Evolutionary conservation across 2,113 vertebrate species (phyloP), one percentile per base, ranked within the genome.

Genomic region (Pristiophorus japonicus): DNA sequence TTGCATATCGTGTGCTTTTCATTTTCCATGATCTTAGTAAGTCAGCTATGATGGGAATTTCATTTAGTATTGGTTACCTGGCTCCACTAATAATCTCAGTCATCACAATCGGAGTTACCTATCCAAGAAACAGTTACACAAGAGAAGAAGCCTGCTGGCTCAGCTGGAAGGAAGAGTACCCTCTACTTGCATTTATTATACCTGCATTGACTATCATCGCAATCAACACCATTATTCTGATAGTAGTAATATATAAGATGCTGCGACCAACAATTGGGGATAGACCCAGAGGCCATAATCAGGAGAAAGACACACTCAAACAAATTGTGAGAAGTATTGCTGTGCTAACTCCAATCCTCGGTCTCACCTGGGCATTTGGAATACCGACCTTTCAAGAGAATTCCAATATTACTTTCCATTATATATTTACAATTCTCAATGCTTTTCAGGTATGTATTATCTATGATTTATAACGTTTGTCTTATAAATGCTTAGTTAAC

Each of bases 311-410:
- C 84, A 97, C 97, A 6, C 96, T 98, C 73, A 96, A 98, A 95
- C 98, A 98, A 75, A 97, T 98, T 55, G 95, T 97, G 96, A 98
- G 98, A 96, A 98, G 98, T 0, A 95, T 99, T 11, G 97, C 97
- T 38, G 97, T 98, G 90, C 97, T 99, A 95, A 98, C 98, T 0
- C 98, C 98, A 38, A 95, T 99, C 84, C 97, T 99, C 96, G 98
- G 98, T 88, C 97, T 99, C 59, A 99, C 98, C 11, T 99, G 98
- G 98, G 97, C 97, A 30, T 97, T 99, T 96, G 98, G 98, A 95
- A 96, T 99, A 62, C 98, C 97, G 2, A 98, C 97, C 0, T 96
- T 98, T 96, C 0, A 10, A 96, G 0, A 16, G 95, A 96, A 97
- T 95, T 0, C n/a, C 0, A 75, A 96, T 0, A 63, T 42, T 0